A percentile compares a stretch with the other conserved stretches of the same genome.
These are phyloP conservation scores for Ceratina australensis DNA, from an alignment of 1,140 invertebrate species.

Conservation along the genomic window DNA sequence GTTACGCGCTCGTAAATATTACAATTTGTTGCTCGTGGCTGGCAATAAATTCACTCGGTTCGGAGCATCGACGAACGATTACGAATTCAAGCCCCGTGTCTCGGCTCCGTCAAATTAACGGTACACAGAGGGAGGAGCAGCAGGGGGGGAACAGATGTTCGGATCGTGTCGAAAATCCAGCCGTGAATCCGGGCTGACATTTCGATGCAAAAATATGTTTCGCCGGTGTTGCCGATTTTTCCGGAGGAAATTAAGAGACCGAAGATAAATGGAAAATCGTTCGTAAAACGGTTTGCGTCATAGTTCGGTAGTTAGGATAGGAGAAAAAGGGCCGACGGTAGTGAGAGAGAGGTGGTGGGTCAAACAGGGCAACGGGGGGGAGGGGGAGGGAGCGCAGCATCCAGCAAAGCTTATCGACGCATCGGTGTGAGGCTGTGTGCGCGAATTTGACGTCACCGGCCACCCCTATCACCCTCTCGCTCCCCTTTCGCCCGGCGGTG, in stretches of 20 bases:
- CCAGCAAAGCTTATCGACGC: constrained; percentile 61
- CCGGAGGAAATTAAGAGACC: constrained; percentile 42
- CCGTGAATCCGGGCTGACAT: constrained; percentile 20
- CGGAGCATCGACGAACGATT: not conserved
- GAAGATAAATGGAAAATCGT: constrained; percentile 47
- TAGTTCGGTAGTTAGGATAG: constrained; percentile 46
- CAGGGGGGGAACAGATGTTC: constrained; percentile 18
- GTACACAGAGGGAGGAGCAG: too few species aligned
- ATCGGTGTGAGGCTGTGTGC: constrained; percentile 63
- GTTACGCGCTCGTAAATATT: not conserved
- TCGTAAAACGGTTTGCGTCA: constrained; percentile 48
- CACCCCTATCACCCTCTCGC: constrained; percentile 25
- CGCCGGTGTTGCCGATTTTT: constrained; percentile 35
- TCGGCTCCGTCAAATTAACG: constrained; percentile 11
- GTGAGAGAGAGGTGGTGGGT: not conserved
- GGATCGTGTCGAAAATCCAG: constrained; percentile 5
- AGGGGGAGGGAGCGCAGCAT: constrained; percentile 56
- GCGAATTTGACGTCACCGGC: constrained; percentile 72
- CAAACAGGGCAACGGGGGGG: not conserved
- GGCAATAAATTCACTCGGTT: not conserved
- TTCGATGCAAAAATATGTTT: constrained; percentile 38
- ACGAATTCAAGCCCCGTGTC: not conserved
- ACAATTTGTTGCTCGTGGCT: not conserved
- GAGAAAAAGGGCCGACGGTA: constrained; percentile 14
- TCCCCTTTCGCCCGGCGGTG: constrained; percentile 57